These are phyloP conservation scores for Danio kyathit DNA, from an alignment of 2,797 vertebrate species.

Conservation along the genomic window DNA sequence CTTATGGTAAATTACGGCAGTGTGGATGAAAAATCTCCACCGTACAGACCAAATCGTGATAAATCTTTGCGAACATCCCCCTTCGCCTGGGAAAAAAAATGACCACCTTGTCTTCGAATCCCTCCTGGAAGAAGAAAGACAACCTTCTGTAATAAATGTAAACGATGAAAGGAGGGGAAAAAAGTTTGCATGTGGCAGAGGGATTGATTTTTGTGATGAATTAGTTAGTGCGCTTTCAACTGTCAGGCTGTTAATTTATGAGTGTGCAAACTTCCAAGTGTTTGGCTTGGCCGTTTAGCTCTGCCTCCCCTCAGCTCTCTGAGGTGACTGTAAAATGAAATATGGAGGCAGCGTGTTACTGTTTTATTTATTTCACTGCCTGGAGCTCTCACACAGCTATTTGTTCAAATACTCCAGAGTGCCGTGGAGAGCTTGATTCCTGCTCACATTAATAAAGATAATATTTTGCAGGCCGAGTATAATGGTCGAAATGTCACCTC, in stretches of 20 bases:
- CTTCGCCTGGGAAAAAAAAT: constrained; percentile 57
- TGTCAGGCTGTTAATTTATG: constrained; percentile 84
- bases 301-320: constrained; percentile 75
- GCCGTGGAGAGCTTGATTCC: constrained; percentile 81
- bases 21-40: constrained; percentile 28
- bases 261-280: constrained; percentile 81
- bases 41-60: constrained; percentile 15
- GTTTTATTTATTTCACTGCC: constrained; percentile 79
- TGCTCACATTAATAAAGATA: constrained; percentile 86
- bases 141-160: constrained; percentile 78
- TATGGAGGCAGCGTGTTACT: constrained; percentile 72
- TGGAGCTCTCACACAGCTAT: constrained; percentile 76
- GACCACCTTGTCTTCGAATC: constrained; percentile 65
- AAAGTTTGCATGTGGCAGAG: constrained; percentile 36
- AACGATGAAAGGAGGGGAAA: constrained; percentile 61
- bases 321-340: constrained; percentile 79
- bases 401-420: constrained; percentile 84
- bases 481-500: constrained; percentile 81
- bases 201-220: constrained; percentile 77
- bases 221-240: constrained; percentile 83
- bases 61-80: constrained; percentile 52
- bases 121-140: constrained; percentile 68
- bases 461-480: constrained; percentile 81
- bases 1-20: constrained; percentile 49
- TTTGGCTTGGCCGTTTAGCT: constrained; percentile 82